Evolutionary conservation across 1,140 invertebrate species (phyloP), one percentile per base, ranked within the genome.

Genomic region (Aphis gossypii): DNA sequence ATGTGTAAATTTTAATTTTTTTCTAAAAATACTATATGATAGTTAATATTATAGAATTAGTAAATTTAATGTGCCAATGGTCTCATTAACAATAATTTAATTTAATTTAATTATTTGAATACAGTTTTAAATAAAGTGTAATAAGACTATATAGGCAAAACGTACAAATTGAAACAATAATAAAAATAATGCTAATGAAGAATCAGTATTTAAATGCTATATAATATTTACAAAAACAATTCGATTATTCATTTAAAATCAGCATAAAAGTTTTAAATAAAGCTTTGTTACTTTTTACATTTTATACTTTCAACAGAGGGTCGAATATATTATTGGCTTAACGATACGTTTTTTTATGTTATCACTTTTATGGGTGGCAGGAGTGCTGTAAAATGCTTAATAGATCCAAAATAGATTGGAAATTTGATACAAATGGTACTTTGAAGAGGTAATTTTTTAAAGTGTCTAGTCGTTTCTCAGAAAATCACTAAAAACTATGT

Each of bases 351-450:
- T 68, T 54, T 68, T n/a, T 68, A 68, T 68, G 9, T 30, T 68
- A 68, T 68, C 60, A 68, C 30, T 68, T 68, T 68, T 68, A 60
- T 68, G 11, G 60, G 60, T n/a, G 14, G 30, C 25, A n/a, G 30
- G 60, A 68, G 60, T 68, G 60, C 60, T 68, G 30, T 68, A n/a
- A 68, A 68, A 68, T 68, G 30, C 25, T 68, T 68, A 68, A 68
- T 68, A 68, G 25, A n/a, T 30, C 30, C 11, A 11, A 68, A 68
- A 68, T 68, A 60, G 60, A 68, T 68, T 68, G 30, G 30, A n/a
- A n/a, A 68, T 68, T 68, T 68, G 30, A 68, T 68, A 68, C 60
- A 68, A 68, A 68, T 68, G 60, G 60, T 68, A 68, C 60, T 68
- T n/a, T n/a, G 30, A 68, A 68, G 30, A 68, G 60, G 30, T 68